A percentile compares a stretch with the other conserved stretches of the same genome.
Evolutionary conservation across 2,113 vertebrate species (phyloP).

Genomic region (Maccullochella peelii): DNA sequence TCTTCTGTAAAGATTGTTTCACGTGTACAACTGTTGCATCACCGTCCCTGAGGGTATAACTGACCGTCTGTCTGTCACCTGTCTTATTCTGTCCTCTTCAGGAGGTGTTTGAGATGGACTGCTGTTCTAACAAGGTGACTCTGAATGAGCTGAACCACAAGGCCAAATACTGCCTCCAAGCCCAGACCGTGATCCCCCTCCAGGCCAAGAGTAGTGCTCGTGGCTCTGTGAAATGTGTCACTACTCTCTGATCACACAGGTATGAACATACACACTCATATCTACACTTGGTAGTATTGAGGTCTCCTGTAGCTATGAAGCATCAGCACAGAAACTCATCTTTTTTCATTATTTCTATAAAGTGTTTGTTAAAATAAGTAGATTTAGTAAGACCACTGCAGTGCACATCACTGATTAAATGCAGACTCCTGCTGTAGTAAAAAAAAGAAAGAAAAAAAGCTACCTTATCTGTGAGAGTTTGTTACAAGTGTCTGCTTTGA

Average conservation of each 20-base stretch:
- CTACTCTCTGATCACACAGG: slow-evolving; percentile 58
- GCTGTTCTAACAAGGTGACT: slow-evolving; percentile 60
- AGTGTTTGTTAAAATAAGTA: neutral
- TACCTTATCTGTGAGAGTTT: slow-evolving; percentile 1
- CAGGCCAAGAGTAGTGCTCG: slow-evolving; percentile 68
- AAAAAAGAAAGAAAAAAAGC: neutral
- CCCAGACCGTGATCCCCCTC: slow-evolving; percentile 57
- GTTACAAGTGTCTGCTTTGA: neutral
- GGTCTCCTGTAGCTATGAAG: neutral
- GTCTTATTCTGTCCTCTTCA: slow-evolving; percentile 29
- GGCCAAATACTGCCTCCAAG: slow-evolving; percentile 79
- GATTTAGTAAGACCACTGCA: too few species aligned
- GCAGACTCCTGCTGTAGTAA: neutral
- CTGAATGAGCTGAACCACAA: slow-evolving; percentile 62
- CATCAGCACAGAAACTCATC: neutral
- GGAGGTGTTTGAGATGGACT: slow-evolving; percentile 64
- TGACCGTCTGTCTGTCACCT: too few species aligned
- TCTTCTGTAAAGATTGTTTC: neutral
- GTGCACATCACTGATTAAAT: neutral
- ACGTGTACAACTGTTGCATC: neutral
- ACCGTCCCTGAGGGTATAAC: neutral
- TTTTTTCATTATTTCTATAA: slow-evolving; percentile 1
- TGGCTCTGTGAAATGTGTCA: slow-evolving; percentile 67
- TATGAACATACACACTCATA: neutral
- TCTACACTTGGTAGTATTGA: neutral